Evolutionary conservation across 2,888 invertebrate genomes (phyloP).

Genomic region (Leptinotarsa rubiginosa): DNA sequence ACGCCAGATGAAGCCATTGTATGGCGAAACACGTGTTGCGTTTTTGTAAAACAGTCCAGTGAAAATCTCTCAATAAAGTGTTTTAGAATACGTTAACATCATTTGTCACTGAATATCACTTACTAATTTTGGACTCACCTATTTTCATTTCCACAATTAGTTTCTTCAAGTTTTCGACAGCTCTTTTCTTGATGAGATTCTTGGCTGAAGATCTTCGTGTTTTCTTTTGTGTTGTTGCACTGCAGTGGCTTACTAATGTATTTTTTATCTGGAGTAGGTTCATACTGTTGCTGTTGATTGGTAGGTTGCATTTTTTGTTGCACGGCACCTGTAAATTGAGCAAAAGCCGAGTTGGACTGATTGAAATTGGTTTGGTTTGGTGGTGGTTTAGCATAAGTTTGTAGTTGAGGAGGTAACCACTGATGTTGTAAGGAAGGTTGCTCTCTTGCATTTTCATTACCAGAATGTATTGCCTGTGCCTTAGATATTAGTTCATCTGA

Average conservation of each 20-base stretch:
- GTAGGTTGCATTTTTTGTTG: not conserved
- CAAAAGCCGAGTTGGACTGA: constrained; percentile 43
- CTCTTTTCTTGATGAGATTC: not conserved
- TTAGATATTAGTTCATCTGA: constrained; percentile 34
- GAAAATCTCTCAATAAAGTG: too few relatives aligned
- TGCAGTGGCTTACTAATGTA: constrained; percentile 1
- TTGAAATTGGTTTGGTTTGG: constrained; percentile 29
- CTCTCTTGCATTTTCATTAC: constrained; percentile 24
- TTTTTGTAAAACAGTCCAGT: too few relatives aligned
- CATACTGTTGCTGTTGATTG: not conserved
- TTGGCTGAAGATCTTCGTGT: not conserved
- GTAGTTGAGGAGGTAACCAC: constrained; percentile 21
- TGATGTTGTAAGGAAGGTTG: constrained; percentile 29
- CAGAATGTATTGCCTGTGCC: constrained; percentile 30
- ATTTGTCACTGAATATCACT: not conserved
- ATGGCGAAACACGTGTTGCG: too few relatives aligned
- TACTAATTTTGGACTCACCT: not conserved
- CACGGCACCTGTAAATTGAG: constrained; percentile 31
- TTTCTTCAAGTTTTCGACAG: not conserved
- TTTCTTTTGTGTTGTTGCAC: not conserved
- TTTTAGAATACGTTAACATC: too few relatives aligned
- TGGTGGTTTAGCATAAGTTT: constrained; percentile 7
- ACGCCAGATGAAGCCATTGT: too few relatives aligned
- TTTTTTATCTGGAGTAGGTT: not conserved
- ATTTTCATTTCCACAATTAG: not conserved